Evolutionary conservation across 2,797 vertebrate genomes (phyloP).

Genomic region (Sylvia borin): DNA sequence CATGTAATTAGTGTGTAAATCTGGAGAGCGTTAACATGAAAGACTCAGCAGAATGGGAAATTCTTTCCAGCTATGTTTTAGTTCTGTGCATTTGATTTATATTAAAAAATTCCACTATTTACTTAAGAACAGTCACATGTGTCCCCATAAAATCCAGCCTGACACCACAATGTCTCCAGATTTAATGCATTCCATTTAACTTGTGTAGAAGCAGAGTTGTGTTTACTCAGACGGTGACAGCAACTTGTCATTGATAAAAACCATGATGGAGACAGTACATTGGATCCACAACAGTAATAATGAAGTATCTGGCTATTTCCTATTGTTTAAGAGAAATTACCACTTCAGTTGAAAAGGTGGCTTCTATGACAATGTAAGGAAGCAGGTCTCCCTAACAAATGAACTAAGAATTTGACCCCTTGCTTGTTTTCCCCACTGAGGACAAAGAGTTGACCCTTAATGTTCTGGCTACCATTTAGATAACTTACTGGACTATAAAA

Average conservation of each 20-base stretch:
- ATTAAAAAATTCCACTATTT: neutral
- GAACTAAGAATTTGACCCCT: slow-evolving; percentile 10
- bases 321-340: neutral
- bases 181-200: neutral
- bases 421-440: neutral
- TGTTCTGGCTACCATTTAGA: neutral
- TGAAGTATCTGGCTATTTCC: neutral
- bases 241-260: neutral
- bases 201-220: neutral
- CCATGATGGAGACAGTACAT: neutral
- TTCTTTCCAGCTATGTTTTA: neutral
- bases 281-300: neutral
- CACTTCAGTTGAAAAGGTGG: neutral
- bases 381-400: slow-evolving; percentile 12
- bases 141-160: neutral
- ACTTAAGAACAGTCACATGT: neutral
- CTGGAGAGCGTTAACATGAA: neutral
- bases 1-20: neutral
- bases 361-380: slow-evolving; percentile 19
- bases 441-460: neutral
- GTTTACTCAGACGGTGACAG: neutral
- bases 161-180: neutral
- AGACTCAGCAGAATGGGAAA: neutral
- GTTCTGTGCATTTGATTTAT: neutral
- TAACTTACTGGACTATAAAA: neutral